A percentile compares a stretch with the other conserved stretches of the same genome.
Evolutionary conservation across 2,888 invertebrate species (phyloP).

Genomic region (Arrhopalites spinosus): DNA sequence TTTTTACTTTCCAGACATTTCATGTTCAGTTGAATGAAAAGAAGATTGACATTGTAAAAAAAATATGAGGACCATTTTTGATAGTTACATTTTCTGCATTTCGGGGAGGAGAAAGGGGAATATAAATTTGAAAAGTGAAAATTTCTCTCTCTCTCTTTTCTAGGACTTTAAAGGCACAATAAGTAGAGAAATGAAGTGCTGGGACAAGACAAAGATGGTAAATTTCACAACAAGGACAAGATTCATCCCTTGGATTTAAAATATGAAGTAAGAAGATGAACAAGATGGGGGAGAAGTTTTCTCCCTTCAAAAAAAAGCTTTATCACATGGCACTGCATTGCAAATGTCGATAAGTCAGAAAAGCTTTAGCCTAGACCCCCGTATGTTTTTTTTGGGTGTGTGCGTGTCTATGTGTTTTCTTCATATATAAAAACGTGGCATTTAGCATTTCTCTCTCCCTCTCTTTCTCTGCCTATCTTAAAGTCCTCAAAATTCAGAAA

Average conservation of each 20-base stretch:
- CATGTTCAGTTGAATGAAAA: neutral
- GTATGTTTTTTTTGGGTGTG: no score
- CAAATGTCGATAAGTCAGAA: slow-evolving; percentile 14
- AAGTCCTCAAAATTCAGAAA: slow-evolving; percentile 6
- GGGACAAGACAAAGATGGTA: neutral
- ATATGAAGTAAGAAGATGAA: slow-evolving; percentile 1
- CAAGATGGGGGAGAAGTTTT: neutral
- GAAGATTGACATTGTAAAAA: no score
- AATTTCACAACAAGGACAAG: neutral
- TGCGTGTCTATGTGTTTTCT: no score
- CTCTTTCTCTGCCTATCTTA: neutral
- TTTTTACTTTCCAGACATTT: no score
- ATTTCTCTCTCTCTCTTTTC: neutral
- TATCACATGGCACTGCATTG: slow-evolving; percentile 3
- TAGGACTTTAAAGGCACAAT: neutral
- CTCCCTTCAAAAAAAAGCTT: neutral
- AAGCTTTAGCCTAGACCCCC: neutral
- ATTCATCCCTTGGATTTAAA: neutral
- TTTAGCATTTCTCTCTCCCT: slow-evolving; percentile 15
- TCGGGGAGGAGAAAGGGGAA: neutral
- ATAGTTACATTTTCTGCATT: no score
- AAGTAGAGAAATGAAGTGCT: neutral
- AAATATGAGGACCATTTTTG: no score
- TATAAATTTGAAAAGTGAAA: neutral
- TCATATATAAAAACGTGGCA: neutral